These are phyloP conservation scores for Charaxes varanes DNA, from an alignment of 1,140 invertebrate genomes.

Conservation along the genomic window DNA sequence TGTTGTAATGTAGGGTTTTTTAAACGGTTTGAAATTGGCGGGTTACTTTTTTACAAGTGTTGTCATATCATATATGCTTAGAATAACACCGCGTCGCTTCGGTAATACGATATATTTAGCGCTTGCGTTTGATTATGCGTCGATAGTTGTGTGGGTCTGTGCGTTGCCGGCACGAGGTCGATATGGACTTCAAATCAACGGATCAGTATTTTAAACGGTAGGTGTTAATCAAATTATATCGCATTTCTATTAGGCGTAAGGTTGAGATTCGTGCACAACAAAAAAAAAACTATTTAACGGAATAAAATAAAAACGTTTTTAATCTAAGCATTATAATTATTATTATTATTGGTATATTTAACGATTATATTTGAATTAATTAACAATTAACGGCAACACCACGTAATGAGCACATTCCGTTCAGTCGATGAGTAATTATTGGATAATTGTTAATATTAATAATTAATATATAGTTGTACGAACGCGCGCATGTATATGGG, in stretches of 20 bases:
- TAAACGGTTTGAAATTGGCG: conserved; percentile 20
- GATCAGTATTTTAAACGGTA: conserved; percentile 48
- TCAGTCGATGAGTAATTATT: conserved; percentile 55
- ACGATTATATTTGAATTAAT: conserved; percentile 19
- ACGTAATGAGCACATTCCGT: conserved; percentile 63
- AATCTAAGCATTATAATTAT: too few relatives aligned
- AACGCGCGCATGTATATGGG: conserved; percentile 26
- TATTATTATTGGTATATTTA: conserved; percentile 44
- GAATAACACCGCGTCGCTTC: conserved; percentile 41
- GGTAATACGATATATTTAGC: conserved; percentile 35
- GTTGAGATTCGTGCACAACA: conserved; percentile 54
- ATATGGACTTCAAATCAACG: conserved; percentile 19
- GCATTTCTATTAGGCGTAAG: conserved; percentile 48
- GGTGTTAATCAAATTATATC: conserved; percentile 37
- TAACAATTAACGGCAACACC: conserved; percentile 45
- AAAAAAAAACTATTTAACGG: conserved; percentile 62
- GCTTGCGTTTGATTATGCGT: conserved; percentile 25
- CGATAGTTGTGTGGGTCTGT: conserved; percentile 14
- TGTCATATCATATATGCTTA: conserved; percentile 63
- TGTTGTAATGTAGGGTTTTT: conserved; percentile 36
- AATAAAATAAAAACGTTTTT: conserved; percentile 34
- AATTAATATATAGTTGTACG: conserved; percentile 27
- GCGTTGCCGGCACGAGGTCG: too few relatives aligned
- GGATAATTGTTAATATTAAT: conserved; percentile 30
- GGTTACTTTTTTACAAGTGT: conserved; percentile 46